Conservation (phyloP, 2,113 vertebrate species). For the Trichechus manatus region DNA sequence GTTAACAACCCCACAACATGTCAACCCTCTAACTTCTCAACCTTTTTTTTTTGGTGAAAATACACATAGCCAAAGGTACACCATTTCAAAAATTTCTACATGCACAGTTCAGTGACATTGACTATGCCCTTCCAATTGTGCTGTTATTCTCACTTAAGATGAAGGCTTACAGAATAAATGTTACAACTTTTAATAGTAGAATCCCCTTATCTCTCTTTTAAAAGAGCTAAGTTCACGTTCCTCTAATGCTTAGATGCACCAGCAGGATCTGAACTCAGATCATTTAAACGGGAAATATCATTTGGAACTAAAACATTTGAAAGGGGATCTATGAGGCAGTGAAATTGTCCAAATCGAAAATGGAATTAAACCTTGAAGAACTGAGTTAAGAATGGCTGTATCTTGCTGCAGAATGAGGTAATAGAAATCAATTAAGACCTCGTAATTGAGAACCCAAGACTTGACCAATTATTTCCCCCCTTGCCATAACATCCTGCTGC, state of each 20-base stretch:
- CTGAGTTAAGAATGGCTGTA: neutral
- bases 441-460: neutral
- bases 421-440: neutral
- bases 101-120: no score
- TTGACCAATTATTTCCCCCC: neutral
- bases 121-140: no score
- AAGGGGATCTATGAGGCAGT: neutral
- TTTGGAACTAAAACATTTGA: neutral
- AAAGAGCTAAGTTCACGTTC: neutral
- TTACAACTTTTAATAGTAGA: neutral
- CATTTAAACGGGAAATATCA: neutral
- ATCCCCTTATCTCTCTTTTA: neutral
- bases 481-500: neutral
- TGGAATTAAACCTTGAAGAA: neutral
- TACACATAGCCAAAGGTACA: no score
- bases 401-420: neutral
- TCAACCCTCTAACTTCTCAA: no score
- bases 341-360: neutral
- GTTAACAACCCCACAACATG: no score
- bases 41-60: no score
- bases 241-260: neutral
- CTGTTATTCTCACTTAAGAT: no score
- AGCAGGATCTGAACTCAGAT: neutral
- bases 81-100: no score
- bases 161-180: neutral